These are phyloP conservation scores for Astatotilapia flaviijosephi DNA, from an alignment of 2,113 vertebrate species.

Conservation along the genomic window DNA sequence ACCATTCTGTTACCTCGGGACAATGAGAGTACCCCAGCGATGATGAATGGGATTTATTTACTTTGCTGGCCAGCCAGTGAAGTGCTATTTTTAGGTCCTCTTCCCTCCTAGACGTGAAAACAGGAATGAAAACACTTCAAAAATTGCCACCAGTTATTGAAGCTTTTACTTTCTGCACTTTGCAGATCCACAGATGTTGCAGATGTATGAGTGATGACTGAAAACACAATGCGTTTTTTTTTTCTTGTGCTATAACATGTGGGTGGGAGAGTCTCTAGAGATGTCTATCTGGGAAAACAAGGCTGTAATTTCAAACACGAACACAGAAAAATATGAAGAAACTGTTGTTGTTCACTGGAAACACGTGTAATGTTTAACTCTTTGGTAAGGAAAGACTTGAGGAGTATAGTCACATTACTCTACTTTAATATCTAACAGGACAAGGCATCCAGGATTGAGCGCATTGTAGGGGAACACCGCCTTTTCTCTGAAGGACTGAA, in stretches of 20 bases:
- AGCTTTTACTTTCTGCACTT: background rate
- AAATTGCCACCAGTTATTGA: constrained; percentile 11
- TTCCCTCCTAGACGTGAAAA: constrained; percentile 49
- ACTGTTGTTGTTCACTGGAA: background rate
- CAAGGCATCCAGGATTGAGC: constrained; percentile 88
- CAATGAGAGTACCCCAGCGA: constrained; percentile 6
- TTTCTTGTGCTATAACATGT: background rate
- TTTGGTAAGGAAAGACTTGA: background rate
- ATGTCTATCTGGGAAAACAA: background rate
- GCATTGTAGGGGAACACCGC: constrained; percentile 86
- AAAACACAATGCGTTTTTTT: background rate
- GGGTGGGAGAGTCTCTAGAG: constrained; percentile 5
- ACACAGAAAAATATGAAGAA: constrained; percentile 6
- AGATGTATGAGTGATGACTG: background rate
- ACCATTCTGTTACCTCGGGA: constrained; percentile 2
- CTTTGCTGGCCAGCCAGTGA: background rate
- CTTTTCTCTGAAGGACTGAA: constrained; percentile 85
- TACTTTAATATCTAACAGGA: constrained; percentile 71
- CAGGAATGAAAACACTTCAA: constrained; percentile 32
- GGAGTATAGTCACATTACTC: background rate
- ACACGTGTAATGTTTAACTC: background rate
- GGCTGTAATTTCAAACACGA: background rate
- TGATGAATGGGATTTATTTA: constrained; percentile 60
- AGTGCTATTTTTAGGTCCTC: constrained; percentile 55
- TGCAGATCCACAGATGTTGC: background rate